phyloP scores from a whole-genome alignment of 2,113 vertebrate species.

The Nanorana parkeri region DNA sequence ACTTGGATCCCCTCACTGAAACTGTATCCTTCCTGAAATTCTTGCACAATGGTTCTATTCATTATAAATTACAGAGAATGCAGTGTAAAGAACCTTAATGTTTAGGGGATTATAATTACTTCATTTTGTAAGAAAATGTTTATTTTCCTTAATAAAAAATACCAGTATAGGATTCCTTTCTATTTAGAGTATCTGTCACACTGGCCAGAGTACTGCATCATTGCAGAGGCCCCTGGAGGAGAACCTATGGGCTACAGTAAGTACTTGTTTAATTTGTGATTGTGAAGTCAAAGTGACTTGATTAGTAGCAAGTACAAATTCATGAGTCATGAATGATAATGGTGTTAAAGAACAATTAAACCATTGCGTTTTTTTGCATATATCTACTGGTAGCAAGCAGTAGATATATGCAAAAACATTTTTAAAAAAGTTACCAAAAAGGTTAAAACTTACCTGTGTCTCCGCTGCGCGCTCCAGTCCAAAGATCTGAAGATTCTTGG shows the following conservation, averaged over 20 bases:
- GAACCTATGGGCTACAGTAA: slow-evolving; percentile 98
- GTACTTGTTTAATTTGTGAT: slow-evolving; percentile 56
- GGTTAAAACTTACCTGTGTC: too few species aligned
- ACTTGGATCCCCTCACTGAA: slow-evolving; percentile 93
- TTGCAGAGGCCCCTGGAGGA: slow-evolving; percentile 92
- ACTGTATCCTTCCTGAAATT: slow-evolving; percentile 85
- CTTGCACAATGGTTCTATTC: too few species aligned
- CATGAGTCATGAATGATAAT: too few species aligned
- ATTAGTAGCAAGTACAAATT: too few species aligned
- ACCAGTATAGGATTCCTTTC: slow-evolving; percentile 94
- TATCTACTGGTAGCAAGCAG: too few species aligned
- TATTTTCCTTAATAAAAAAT: slow-evolving; percentile 72
- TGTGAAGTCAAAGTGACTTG: too few species aligned
- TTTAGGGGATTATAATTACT: not conserved
- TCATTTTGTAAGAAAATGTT: slow-evolving; percentile 40
- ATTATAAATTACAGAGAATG: not conserved
- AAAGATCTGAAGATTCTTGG: too few species aligned
- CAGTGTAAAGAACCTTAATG: not conserved
- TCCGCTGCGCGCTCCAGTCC: too few species aligned
- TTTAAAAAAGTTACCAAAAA: too few species aligned
- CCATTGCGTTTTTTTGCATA: too few species aligned
- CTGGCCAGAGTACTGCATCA: slow-evolving; percentile 97
- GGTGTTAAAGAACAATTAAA: too few species aligned
- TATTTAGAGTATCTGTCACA: slow-evolving; percentile 95
- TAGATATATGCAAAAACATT: too few species aligned